These are phyloP conservation scores for Sebastes cheni DNA, from an alignment of 2,797 vertebrate genomes.

Conservation along the genomic window DNA sequence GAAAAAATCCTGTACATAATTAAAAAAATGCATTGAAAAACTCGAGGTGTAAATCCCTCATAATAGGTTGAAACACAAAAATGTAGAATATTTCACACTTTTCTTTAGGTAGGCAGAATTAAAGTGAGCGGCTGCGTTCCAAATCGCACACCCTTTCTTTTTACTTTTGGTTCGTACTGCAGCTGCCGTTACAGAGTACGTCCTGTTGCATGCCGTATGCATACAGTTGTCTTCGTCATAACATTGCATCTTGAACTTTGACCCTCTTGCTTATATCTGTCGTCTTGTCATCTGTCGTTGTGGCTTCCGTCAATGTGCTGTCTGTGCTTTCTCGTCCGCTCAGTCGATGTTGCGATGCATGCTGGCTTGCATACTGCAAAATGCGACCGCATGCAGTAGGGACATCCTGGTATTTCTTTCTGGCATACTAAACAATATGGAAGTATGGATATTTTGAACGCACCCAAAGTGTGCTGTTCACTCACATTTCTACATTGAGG, in stretches of 20 bases:
- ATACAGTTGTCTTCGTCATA: not conserved
- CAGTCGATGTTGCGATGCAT: not conserved
- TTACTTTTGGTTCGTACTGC: not conserved
- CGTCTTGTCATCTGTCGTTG: not conserved
- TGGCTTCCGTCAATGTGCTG: not conserved
- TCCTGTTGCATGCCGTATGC: not conserved
- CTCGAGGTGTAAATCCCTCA: not conserved
- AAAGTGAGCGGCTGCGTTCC: not conserved
- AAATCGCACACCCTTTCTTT: not conserved
- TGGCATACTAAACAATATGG: not conserved
- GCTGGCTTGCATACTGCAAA: not conserved
- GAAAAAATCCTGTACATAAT: not conserved
- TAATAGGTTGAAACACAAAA: not conserved
- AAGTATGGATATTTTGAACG: not conserved
- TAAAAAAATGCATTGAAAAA: not conserved
- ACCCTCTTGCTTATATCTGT: not conserved
- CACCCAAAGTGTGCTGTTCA: not conserved
- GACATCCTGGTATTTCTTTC: not conserved
- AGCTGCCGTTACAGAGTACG: not conserved
- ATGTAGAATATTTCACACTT: not conserved
- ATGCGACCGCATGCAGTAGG: not conserved
- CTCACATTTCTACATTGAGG: conserved; percentile 4
- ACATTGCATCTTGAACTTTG: not conserved
- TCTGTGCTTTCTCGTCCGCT: rapidly evolving
- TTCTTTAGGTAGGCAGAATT: not conserved